Conservation (phyloP, 2,888 invertebrate species). For the Saturnia pavonia region DNA sequence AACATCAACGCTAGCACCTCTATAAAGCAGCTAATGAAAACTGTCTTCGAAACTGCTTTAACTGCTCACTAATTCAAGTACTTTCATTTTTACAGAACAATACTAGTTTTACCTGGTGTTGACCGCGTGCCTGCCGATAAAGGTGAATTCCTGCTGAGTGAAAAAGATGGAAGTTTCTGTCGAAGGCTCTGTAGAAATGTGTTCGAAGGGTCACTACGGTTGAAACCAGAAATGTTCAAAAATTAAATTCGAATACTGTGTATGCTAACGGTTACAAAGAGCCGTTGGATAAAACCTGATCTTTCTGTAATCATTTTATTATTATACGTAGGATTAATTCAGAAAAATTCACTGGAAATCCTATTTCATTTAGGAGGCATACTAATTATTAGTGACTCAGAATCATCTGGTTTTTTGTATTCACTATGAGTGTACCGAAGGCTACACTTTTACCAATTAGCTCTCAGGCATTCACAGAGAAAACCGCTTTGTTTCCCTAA, state of each 20-base stretch:
- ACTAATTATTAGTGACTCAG: slow-evolving; percentile 49
- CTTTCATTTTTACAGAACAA: slow-evolving; percentile 58
- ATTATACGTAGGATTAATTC: background rate
- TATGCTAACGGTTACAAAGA: slow-evolving; percentile 62
- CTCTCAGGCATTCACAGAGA: slow-evolving; percentile 57
- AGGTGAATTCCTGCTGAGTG: slow-evolving; percentile 76
- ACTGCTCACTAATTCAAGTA: slow-evolving; percentile 42
- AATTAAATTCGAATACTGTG: slow-evolving; percentile 67
- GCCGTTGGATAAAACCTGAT: slow-evolving; percentile 26
- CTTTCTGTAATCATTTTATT: background rate
- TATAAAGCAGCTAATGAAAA: slow-evolving; percentile 70
- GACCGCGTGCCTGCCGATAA: slow-evolving; percentile 64
- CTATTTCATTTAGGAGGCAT: background rate
- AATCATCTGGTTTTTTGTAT: slow-evolving; percentile 55
- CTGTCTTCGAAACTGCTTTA: slow-evolving; percentile 53
- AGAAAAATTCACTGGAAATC: background rate
- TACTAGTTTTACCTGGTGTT: slow-evolving; percentile 76
- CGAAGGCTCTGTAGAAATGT: slow-evolving; percentile 53
- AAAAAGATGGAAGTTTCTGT: slow-evolving; percentile 71
- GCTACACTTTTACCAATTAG: slow-evolving; percentile 79
- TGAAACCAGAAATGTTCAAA: slow-evolving; percentile 62
- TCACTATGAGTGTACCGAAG: slow-evolving; percentile 58
- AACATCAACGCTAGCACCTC: slow-evolving; percentile 59
- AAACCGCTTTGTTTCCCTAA: slow-evolving; percentile 68
- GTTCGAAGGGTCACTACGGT: slow-evolving; percentile 45